Percentiles rank a stretch among this genome's conserved stretches.
Evolutionary conservation across 2,888 invertebrate genomes (phyloP).

Genomic region (Piscicola geometra): DNA sequence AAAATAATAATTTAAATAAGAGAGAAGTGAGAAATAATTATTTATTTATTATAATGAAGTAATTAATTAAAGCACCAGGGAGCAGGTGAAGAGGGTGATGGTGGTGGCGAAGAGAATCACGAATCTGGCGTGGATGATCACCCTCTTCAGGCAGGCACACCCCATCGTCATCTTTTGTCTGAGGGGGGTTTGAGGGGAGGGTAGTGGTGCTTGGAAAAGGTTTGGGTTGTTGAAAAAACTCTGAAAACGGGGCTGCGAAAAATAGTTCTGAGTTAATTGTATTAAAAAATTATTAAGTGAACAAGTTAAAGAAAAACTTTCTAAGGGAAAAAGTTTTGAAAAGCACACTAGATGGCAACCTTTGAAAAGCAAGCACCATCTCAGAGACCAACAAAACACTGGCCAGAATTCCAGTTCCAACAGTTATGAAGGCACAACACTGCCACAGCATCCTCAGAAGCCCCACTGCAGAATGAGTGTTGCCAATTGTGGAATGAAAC

Average conservation of each 20-base stretch:
- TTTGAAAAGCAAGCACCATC: slow-evolving; percentile 1
- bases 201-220: no score
- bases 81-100: slow-evolving; percentile 7
- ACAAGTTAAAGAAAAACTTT: no score
- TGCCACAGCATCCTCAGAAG: neutral
- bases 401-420: neutral
- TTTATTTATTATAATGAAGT: neutral
- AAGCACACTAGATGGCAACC: neutral
- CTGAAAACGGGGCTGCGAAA: neutral
- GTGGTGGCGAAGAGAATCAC: slow-evolving; percentile 2
- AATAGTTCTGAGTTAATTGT: neutral
- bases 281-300: neutral
- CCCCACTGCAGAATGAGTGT: neutral
- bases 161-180: slow-evolving; percentile 10
- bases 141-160: slow-evolving; percentile 15
- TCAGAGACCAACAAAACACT: neutral
- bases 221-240: no score
- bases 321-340: no score
- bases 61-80: neutral
- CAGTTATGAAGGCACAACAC: neutral
- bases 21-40: neutral
- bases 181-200: neutral
- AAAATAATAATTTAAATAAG: neutral
- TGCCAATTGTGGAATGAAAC: no score
- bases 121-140: slow-evolving; percentile 13